Conservation (phyloP, 2,113 vertebrate genomes). For the Oxygymnocypris stewartii region DNA sequence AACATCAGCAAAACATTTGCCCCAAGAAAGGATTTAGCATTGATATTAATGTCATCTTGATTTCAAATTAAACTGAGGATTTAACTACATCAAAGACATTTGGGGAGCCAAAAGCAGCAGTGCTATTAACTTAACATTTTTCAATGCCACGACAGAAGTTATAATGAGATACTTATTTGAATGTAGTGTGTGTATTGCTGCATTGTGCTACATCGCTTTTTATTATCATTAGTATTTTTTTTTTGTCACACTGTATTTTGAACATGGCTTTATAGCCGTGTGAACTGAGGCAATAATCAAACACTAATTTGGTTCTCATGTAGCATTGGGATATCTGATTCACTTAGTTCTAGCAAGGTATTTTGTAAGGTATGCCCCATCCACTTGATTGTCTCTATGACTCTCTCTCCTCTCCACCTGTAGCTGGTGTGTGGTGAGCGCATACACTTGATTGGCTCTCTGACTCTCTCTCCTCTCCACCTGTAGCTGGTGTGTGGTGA, state of each 20-base stretch:
- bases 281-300: background rate
- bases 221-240: background rate
- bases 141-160: background rate
- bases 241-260: background rate
- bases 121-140: constrained; percentile 22
- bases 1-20: background rate
- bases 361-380: too few relatives aligned
- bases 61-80: constrained; percentile 28
- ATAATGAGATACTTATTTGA: background rate
- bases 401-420: too few relatives aligned
- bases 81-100: constrained; percentile 26
- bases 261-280: background rate
- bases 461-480: too few relatives aligned
- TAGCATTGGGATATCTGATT: background rate
- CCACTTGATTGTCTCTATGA: too few relatives aligned
- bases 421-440: too few relatives aligned
- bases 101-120: background rate
- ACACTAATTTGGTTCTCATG: background rate
- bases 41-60: background rate
- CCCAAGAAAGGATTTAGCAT: constrained; percentile 18
- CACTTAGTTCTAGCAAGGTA: background rate
- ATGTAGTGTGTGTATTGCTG: background rate
- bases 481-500: too few relatives aligned
- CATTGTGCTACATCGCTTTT: background rate
- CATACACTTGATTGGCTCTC: too few relatives aligned